phyloP scores from a whole-genome alignment of 1,140 invertebrate genomes.

The Hermetia illucens region DNA sequence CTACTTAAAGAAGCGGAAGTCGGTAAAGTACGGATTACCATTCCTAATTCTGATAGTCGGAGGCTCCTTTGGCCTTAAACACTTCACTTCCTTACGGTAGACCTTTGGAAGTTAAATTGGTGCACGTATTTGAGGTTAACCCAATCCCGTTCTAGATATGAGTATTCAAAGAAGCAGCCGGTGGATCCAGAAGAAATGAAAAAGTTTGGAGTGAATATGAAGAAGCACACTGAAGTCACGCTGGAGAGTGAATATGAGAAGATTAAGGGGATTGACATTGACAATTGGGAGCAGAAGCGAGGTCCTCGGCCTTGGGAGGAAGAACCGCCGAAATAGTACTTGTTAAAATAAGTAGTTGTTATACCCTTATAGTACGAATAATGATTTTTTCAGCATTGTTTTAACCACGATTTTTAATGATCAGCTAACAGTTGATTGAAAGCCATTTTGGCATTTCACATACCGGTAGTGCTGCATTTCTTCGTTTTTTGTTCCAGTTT shows the following conservation, averaged over 20 bases:
- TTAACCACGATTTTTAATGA: no score
- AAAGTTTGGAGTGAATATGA: conserved; percentile 48
- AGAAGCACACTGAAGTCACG: conserved; percentile 46
- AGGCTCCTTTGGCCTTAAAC: conserved; percentile 51
- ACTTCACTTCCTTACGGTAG: conserved; percentile 53
- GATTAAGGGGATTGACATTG: conserved; percentile 53
- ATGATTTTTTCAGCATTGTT: no score
- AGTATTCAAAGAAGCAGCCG: conserved; percentile 43
- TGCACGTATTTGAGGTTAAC: background rate
- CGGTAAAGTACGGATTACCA: conserved; percentile 39
- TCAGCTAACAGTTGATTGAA: no score
- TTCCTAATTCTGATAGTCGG: conserved; percentile 51
- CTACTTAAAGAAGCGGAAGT: conserved; percentile 9
- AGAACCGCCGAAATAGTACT: no score
- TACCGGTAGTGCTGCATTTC: no score
- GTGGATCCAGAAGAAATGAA: conserved; percentile 45
- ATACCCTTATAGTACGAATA: no score
- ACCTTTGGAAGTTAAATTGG: background rate
- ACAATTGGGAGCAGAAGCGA: conserved; percentile 66
- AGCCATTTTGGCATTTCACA: no score
- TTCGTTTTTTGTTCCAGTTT: no score
- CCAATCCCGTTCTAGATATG: conserved; percentile 38
- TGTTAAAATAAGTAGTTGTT: no score
- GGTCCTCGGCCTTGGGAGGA: conserved; percentile 70
- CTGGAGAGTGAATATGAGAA: conserved; percentile 59